A percentile compares a stretch with the other conserved stretches of the same genome.
Conservation (phyloP, 64 coral and sea anemone species). For the Dendrophyllia cribrosa region DNA sequence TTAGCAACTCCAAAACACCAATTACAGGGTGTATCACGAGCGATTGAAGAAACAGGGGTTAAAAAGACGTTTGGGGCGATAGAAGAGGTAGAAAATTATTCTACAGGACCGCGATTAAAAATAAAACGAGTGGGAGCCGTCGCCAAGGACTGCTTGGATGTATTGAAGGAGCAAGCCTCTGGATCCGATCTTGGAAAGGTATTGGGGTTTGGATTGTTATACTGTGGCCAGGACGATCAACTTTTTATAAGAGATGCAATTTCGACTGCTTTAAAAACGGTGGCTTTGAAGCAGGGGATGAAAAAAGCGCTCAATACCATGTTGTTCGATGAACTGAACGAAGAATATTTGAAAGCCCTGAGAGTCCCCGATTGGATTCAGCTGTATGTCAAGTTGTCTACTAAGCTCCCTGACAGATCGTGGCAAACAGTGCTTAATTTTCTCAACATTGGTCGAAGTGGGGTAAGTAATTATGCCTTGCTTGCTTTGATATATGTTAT, state of each 20-base stretch:
- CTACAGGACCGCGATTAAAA: not conserved
- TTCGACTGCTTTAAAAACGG: conserved; percentile 37
- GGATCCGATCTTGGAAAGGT: conserved; percentile 3
- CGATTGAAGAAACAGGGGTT: not conserved
- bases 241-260: not conserved
- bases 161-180: not conserved
- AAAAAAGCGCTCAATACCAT: conserved; percentile 14
- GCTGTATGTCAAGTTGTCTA: no score
- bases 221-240: not conserved
- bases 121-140: not conserved
- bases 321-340: not conserved
- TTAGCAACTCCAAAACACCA: not conserved
- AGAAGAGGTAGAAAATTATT: not conserved
- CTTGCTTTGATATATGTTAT: no score
- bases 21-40: no score
- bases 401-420: conserved; percentile 48
- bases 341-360: conserved; percentile 2
- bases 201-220: conserved; percentile 29
- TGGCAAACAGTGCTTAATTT: conserved; percentile 70
- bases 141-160: not conserved
- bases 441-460: no score
- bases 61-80: not conserved
- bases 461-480: no score
- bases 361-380: conserved; percentile 43
- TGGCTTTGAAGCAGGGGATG: conserved; percentile 1